These are phyloP conservation scores for Masnerella sp. DNA, from an alignment of 2,888 invertebrate genomes.

Conservation along the genomic window DNA sequence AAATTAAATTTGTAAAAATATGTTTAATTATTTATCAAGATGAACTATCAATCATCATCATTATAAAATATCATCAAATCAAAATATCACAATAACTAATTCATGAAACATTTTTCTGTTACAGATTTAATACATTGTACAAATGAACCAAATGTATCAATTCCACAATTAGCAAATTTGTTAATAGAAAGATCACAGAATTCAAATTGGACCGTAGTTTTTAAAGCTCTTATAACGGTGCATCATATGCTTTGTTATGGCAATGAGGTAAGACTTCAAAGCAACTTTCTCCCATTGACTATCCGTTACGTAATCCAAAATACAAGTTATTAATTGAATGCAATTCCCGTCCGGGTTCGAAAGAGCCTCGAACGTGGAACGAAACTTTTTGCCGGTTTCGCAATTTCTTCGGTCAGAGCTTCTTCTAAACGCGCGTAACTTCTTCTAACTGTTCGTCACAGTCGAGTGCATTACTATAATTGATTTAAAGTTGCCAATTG, in stretches of 20 bases:
- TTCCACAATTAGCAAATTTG: constrained; percentile 98
- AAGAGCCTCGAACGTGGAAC: too few species aligned
- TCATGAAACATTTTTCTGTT: constrained; percentile 77
- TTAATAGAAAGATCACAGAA: constrained; percentile 98
- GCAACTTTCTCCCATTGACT: not conserved
- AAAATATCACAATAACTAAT: constrained; percentile 11
- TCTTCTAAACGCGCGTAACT: not conserved
- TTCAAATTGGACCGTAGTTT: constrained; percentile 99
- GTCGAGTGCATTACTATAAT: constrained; percentile 27
- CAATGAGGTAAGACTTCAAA: constrained; percentile 89
- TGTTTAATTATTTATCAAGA: too few species aligned
- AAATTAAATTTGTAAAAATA: too few species aligned
- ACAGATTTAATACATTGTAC: constrained; percentile 99
- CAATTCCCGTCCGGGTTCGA: too few species aligned
- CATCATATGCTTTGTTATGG: constrained; percentile 99
- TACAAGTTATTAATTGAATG: too few species aligned
- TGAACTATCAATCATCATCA: too few species aligned
- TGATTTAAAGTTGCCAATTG: constrained; percentile 16
- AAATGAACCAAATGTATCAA: constrained; percentile 99
- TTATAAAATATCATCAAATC: too few species aligned
- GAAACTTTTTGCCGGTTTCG: constrained; percentile 2
- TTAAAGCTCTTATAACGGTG: constrained; percentile 97
- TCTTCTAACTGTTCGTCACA: constrained; percentile 7
- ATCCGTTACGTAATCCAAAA: too few species aligned
- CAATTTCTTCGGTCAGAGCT: not conserved